Evolutionary conservation across 2,888 invertebrate genomes (phyloP).

Genomic region (Drosophila neotestacea): DNA sequence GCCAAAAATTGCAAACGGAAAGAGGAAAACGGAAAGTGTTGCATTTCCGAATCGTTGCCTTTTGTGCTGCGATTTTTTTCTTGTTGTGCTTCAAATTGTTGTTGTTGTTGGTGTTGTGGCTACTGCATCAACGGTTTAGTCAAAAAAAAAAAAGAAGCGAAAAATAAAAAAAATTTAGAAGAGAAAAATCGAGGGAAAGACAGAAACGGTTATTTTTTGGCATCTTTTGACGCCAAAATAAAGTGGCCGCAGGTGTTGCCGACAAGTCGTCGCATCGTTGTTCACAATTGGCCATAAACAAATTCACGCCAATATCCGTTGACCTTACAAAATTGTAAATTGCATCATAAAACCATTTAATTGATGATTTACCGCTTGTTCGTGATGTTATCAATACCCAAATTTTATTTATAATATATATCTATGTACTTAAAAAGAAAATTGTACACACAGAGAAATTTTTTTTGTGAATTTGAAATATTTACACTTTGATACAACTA

Average conservation of each 20-base stretch:
- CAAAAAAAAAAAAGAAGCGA: background rate
- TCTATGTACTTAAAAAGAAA: background rate
- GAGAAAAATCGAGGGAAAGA: background rate
- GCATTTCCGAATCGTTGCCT: conserved; percentile 62
- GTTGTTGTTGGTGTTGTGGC: conserved; percentile 14
- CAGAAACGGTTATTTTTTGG: conserved; percentile 13
- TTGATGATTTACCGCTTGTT: conserved; percentile 64
- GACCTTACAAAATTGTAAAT: conserved; percentile 59
- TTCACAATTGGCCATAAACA: conserved; percentile 51
- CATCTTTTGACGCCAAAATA: conserved; percentile 43
- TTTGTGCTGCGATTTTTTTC: conserved; percentile 10
- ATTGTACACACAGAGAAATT: conserved; percentile 16
- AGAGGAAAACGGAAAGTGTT: conserved; percentile 71
- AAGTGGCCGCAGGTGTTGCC: conserved; percentile 69
- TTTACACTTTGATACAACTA: too few relatives aligned
- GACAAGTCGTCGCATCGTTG: conserved; percentile 44
- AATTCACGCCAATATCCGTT: conserved; percentile 56
- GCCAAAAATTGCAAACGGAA: conserved; percentile 61
- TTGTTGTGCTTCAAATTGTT: background rate
- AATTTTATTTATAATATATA: conserved; percentile 7
- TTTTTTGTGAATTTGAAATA: too few relatives aligned
- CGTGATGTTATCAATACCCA: conserved; percentile 51
- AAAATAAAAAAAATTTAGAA: background rate
- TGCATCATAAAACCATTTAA: conserved; percentile 73
- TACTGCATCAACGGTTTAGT: conserved; percentile 13